phyloP scores from a whole-genome alignment of 2,797 vertebrate genomes.

The Macrochelys suwanniensis region DNA sequence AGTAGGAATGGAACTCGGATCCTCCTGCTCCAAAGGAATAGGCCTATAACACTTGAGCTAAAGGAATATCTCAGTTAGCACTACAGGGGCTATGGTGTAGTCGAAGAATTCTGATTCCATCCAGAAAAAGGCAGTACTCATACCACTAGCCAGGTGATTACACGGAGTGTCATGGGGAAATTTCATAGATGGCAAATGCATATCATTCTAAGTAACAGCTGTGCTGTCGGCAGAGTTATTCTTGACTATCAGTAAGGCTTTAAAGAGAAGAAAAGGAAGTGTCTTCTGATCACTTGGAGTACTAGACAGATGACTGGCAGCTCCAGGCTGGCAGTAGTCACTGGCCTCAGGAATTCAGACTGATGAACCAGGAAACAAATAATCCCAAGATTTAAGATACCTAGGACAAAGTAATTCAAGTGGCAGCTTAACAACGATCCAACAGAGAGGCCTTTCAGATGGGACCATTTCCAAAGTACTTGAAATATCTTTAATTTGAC shows the following conservation, averaged over 20 bases:
- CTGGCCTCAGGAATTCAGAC: neutral
- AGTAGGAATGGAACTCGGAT: neutral
- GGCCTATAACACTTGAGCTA: neutral
- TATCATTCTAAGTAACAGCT: fast-evolving
- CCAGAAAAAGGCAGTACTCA: neutral
- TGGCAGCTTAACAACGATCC: neutral
- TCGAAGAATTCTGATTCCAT: neutral
- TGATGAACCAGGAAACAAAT: neutral
- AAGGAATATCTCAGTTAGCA: neutral
- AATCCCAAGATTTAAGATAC: neutral
- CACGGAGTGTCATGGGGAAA: neutral
- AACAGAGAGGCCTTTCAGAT: neutral
- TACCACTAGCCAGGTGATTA: neutral
- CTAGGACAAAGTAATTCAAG: neutral
- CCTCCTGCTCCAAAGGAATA: neutral
- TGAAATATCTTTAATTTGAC: fast-evolving
- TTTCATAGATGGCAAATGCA: neutral
- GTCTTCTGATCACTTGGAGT: neutral
- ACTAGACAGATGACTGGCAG: neutral
- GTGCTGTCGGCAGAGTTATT: fast-evolving
- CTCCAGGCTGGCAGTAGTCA: slow-evolving; percentile 15
- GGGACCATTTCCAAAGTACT: neutral
- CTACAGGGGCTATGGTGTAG: neutral
- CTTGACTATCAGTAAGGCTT: neutral
- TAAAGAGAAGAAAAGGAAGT: neutral